Evolutionary conservation across 2,797 vertebrate species (phyloP).

Genomic region (Macropus fuliginosus): DNA sequence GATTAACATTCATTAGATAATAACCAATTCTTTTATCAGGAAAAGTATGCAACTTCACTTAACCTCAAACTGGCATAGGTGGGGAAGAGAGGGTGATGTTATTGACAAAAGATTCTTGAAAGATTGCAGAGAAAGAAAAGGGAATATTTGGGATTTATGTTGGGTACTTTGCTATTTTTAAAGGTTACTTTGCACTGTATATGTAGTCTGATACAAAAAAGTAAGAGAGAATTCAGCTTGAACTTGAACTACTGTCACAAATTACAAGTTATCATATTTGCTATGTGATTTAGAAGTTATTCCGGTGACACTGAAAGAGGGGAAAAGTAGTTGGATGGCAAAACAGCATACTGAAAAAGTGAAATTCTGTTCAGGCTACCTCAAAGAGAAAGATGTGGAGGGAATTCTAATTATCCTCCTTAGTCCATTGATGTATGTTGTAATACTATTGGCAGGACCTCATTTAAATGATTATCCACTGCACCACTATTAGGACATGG

Average conservation of each 20-base stretch:
- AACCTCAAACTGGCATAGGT: conserved; percentile 13
- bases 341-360: neutral
- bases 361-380: neutral
- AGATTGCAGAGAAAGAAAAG: conserved; percentile 1
- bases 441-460: neutral
- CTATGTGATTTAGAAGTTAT: conserved; percentile 21
- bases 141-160: neutral
- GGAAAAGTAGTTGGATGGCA: neutral
- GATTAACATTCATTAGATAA: conserved; percentile 69
- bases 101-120: conserved; percentile 39
- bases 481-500: neutral
- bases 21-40: conserved; percentile 63
- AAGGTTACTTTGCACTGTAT: conserved; percentile 2
- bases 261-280: conserved; percentile 32
- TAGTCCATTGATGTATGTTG: neutral
- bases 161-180: neutral
- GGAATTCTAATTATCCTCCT: neutral
- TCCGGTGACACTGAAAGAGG: neutral
- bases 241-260: conserved; percentile 28
- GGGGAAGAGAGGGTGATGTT: neutral
- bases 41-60: conserved; percentile 9
- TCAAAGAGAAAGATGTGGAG: neutral
- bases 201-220: conserved; percentile 16
- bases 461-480: conserved; percentile 1
- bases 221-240: conserved; percentile 21